These are phyloP conservation scores for Harlomillsia oculata DNA, from an alignment of 1,140 invertebrate genomes.

Conservation along the genomic window DNA sequence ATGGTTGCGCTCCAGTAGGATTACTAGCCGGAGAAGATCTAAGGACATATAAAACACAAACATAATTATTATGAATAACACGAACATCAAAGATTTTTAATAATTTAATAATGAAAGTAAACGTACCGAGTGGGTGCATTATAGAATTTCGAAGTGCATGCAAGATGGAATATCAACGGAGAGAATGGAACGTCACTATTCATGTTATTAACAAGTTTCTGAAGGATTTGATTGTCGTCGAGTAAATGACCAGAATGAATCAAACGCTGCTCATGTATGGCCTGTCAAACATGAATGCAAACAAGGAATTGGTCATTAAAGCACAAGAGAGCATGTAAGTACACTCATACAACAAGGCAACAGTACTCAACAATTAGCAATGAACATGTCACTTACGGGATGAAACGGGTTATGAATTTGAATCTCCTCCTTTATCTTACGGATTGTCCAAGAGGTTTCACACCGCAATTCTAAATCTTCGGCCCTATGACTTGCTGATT, in stretches of 20 bases:
- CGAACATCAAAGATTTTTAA: too few relatives aligned
- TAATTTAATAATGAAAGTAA: too few relatives aligned
- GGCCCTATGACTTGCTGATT: conserved; percentile 27
- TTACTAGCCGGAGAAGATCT: background rate
- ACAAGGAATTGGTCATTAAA: background rate
- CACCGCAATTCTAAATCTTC: conserved; percentile 29
- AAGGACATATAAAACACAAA: too few relatives aligned
- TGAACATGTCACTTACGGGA: conserved; percentile 17
- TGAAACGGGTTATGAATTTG: conserved; percentile 16
- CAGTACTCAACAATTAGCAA: background rate
- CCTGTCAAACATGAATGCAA: conserved; percentile 16
- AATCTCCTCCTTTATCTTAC: conserved; percentile 27
- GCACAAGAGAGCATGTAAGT: background rate
- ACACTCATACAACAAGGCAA: background rate
- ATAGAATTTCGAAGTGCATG: conserved; percentile 13
- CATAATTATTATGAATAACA: too few relatives aligned
- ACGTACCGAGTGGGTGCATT: too few relatives aligned
- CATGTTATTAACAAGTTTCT: conserved; percentile 18
- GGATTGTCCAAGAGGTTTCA: conserved; percentile 8
- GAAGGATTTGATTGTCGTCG: conserved; percentile 26
- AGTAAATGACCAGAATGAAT: conserved; percentile 34
- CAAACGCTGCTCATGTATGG: conserved; percentile 26
- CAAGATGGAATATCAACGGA: conserved; percentile 29
- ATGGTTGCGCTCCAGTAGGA: background rate
- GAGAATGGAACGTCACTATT: conserved; percentile 6